Conservation (phyloP, 2,888 invertebrate genomes). For the Diarsia brunnea region DNA sequence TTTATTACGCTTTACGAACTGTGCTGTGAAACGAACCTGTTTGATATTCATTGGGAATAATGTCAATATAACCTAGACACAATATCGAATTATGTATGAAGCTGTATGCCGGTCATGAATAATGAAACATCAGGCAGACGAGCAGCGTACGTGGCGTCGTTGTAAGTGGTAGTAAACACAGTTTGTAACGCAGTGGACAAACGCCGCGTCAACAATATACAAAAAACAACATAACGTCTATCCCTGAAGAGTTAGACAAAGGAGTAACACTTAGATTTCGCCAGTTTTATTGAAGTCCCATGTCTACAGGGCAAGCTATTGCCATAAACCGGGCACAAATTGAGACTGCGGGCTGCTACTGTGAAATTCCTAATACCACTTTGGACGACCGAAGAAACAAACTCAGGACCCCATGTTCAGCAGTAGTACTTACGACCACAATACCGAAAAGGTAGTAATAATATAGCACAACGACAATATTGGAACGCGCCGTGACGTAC, state of each 20-base stretch:
- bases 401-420: not conserved
- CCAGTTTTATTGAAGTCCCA: not conserved
- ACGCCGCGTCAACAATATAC: constrained; percentile 2
- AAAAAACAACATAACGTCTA: not conserved
- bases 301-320: not conserved
- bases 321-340: not conserved
- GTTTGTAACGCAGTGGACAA: constrained; percentile 29
- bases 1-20: not conserved
- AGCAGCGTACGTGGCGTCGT: not conserved
- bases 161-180: constrained; percentile 24
- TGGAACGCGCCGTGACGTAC: constrained; percentile 42
- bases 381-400: not conserved
- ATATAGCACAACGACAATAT: not conserved
- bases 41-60: constrained; percentile 21
- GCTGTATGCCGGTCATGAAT: constrained; percentile 44
- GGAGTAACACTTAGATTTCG: not conserved
- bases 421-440: not conserved
- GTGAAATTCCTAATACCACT: not conserved
- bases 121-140: constrained; percentile 39
- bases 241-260: too few relatives aligned
- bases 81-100: constrained; percentile 41
- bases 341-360: not conserved
- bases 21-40: constrained; percentile 1
- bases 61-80: constrained; percentile 34
- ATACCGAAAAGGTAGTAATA: not conserved